phyloP scores from a whole-genome alignment of 2,113 vertebrate species.

The Planiliza haematocheilus region DNA sequence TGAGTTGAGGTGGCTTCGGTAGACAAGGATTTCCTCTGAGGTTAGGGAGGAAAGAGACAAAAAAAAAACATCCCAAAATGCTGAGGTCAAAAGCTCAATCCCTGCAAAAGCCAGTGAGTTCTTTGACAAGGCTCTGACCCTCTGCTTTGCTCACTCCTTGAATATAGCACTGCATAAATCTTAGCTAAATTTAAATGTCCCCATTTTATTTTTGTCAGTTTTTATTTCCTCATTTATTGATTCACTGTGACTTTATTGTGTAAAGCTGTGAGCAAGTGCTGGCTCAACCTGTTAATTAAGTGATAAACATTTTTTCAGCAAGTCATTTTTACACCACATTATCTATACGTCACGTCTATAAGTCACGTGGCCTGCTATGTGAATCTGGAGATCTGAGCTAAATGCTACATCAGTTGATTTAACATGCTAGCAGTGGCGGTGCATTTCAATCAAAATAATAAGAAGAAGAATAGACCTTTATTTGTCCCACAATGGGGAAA shows the following conservation, averaged over 20 bases:
- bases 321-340: too few relatives aligned
- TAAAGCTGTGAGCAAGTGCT: not conserved
- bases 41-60: not conserved
- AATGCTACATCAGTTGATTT: not conserved
- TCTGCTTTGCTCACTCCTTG: not conserved
- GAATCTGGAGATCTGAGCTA: too few relatives aligned
- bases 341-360: too few relatives aligned
- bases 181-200: slow-evolving; percentile 1
- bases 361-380: too few relatives aligned
- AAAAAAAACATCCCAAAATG: slow-evolving; percentile 20
- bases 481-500: too few relatives aligned
- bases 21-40: slow-evolving; percentile 3
- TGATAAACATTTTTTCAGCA: not conserved
- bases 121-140: slow-evolving; percentile 2
- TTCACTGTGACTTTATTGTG: not conserved
- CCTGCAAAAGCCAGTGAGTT: not conserved
- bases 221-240: not conserved
- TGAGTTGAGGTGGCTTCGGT: slow-evolving; percentile 28
- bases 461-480: too few relatives aligned
- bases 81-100: slow-evolving; percentile 7
- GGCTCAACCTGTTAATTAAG: slow-evolving; percentile 22
- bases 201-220: not conserved
- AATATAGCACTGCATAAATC: not conserved
- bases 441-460: too few relatives aligned
- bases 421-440: too few relatives aligned